These are phyloP conservation scores for Schizotus pectinicornis DNA, from an alignment of 2,888 invertebrate genomes.

Conservation along the genomic window DNA sequence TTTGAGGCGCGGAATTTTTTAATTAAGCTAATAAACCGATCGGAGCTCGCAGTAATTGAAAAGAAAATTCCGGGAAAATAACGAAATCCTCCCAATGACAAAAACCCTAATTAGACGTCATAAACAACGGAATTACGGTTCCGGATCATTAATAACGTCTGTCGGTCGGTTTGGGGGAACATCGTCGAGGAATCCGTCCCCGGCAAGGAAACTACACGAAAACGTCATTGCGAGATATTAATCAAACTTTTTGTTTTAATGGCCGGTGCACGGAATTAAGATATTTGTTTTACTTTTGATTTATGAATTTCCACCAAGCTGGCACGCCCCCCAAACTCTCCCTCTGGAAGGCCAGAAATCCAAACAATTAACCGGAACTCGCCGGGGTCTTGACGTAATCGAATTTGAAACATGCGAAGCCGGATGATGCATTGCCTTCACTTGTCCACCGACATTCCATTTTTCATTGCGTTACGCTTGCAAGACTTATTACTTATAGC, in stretches of 20 bases:
- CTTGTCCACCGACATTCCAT: too few species aligned
- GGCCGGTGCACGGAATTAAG: slow-evolving; percentile 39
- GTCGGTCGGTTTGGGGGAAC: slow-evolving; percentile 29
- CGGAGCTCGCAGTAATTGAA: background rate
- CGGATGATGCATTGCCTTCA: too few species aligned
- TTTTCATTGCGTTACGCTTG: too few species aligned
- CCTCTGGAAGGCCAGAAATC: background rate
- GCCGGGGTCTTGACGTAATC: too few species aligned
- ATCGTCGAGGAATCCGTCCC: slow-evolving; percentile 32
- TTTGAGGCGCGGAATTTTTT: background rate
- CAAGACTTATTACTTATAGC: too few species aligned
- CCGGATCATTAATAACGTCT: slow-evolving; percentile 43
- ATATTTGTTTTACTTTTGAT: slow-evolving; percentile 38
- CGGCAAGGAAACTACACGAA: slow-evolving; percentile 39
- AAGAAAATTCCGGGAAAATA: slow-evolving; percentile 7
- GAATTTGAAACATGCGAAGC: too few species aligned
- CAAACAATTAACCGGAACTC: too few species aligned
- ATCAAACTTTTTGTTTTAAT: slow-evolving; percentile 42
- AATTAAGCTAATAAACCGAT: background rate
- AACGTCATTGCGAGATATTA: slow-evolving; percentile 39
- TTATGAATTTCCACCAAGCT: slow-evolving; percentile 14
- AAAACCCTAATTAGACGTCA: slow-evolving; percentile 21
- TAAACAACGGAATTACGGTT: slow-evolving; percentile 10
- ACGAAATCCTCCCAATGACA: slow-evolving; percentile 13
- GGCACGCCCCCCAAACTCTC: background rate